phyloP scores from a whole-genome alignment of 1,140 invertebrate genomes.

The Aphelenchoides avenae region DNA sequence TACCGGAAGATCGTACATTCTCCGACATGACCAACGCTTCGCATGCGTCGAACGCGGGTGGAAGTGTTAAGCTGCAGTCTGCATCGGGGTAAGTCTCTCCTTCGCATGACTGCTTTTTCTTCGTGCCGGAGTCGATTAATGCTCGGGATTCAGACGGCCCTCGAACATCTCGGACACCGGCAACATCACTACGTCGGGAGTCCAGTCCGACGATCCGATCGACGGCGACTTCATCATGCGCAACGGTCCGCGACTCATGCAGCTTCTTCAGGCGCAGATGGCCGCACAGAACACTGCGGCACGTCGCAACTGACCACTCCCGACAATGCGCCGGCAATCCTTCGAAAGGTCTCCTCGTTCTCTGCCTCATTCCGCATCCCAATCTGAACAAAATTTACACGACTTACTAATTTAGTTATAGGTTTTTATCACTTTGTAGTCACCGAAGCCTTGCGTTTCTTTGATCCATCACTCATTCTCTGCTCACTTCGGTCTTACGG shows the following conservation, averaged over 20 bases:
- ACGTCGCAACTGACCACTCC: too few species aligned
- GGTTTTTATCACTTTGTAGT: too few species aligned
- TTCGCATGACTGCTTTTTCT: background rate
- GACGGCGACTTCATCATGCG: slow-evolving; percentile 24
- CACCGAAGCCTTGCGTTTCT: too few species aligned
- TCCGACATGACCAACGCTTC: slow-evolving; percentile 17
- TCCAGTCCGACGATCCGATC: background rate
- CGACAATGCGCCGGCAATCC: too few species aligned
- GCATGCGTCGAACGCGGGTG: slow-evolving; percentile 1
- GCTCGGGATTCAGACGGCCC: slow-evolving; percentile 2
- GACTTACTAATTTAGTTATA: too few species aligned
- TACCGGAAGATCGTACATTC: slow-evolving; percentile 17
- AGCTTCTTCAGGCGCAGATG: slow-evolving; percentile 24
- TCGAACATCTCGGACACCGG: slow-evolving; percentile 15
- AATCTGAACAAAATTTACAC: too few species aligned
- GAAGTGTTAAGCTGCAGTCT: background rate
- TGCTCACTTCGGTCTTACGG: too few species aligned
- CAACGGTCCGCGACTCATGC: slow-evolving; percentile 19
- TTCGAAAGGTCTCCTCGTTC: too few species aligned
- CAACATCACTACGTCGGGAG: background rate
- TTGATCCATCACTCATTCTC: too few species aligned
- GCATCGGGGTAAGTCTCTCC: background rate
- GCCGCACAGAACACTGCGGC: too few species aligned
- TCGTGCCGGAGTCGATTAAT: background rate
- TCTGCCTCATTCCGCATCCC: too few species aligned